A percentile compares a stretch with the other conserved stretches of the same genome.
Conservation (phyloP, 2,113 vertebrate species). For the Tursiops truncatus region DNA sequence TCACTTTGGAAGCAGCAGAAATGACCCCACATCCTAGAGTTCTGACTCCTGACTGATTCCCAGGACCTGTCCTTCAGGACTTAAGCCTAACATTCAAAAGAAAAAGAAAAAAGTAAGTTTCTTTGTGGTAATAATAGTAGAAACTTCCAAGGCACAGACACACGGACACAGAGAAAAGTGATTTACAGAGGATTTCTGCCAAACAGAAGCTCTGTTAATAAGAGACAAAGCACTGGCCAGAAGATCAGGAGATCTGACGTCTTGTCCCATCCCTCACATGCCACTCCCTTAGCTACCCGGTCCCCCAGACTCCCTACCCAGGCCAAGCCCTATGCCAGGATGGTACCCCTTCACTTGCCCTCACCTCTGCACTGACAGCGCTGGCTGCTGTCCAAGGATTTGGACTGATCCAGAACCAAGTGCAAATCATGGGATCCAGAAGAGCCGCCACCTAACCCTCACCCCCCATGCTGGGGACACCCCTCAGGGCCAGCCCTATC, state of each 20-base stretch:
- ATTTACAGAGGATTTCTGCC: not conserved
- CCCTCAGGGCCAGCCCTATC: not conserved
- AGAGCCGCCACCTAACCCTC: not conserved
- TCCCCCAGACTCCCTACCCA: not conserved
- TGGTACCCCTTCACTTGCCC: not conserved
- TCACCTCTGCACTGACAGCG: not conserved
- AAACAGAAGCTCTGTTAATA: not conserved
- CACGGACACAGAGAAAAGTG: not conserved
- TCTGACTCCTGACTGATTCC: not conserved
- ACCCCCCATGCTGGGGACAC: not conserved
- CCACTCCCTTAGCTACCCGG: not conserved
- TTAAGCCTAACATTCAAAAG: not conserved
- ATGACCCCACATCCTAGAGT: not conserved
- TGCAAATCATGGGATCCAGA: not conserved
- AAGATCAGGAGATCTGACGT: not conserved
- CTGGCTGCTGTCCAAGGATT: not conserved
- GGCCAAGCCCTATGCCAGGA: not conserved
- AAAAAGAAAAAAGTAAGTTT: not conserved
- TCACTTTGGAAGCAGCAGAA: not conserved
- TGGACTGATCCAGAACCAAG: not conserved
- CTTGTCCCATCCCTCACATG: not conserved
- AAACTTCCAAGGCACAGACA: not conserved
- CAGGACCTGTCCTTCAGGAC: not conserved
- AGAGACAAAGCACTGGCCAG: not conserved
- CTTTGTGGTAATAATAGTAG: conserved; percentile 3